Evolutionary conservation across 2,113 vertebrate species (phyloP).

Genomic region (human): DNA sequence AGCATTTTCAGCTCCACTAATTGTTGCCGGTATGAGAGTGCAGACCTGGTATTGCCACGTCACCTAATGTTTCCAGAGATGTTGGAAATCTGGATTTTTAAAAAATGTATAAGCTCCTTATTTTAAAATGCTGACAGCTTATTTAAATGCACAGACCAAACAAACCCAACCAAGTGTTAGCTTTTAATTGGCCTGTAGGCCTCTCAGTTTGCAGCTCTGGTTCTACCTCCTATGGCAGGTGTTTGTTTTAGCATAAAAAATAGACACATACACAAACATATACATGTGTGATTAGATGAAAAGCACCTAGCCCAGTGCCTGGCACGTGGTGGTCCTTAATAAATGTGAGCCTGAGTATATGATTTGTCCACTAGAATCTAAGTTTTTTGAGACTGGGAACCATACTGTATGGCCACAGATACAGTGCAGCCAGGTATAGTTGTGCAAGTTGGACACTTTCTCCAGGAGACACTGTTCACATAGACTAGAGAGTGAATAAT

Average conservation of each 20-base stretch:
- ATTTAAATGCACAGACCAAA: neutral
- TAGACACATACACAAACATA: neutral
- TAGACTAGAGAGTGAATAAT: neutral
- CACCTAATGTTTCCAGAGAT: neutral
- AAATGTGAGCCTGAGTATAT: neutral
- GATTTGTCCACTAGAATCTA: neutral
- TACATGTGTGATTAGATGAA: neutral
- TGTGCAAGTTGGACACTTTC: neutral
- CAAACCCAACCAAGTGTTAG: neutral
- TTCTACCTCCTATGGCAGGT: neutral
- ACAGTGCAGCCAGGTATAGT: neutral
- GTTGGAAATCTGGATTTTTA: neutral
- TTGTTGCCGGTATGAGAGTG: neutral
- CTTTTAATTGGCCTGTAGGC: neutral
- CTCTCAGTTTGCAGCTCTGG: neutral
- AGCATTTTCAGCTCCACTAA: neutral
- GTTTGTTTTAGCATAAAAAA: neutral
- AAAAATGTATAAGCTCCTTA: neutral
- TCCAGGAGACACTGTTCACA: neutral
- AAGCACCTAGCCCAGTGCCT: neutral
- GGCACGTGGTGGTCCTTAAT: neutral
- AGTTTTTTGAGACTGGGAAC: neutral
- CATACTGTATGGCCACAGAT: neutral
- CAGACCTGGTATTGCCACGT: neutral
- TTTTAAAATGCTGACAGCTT: neutral